Percentiles rank a stretch among this genome's conserved stretches.
Conservation (phyloP, 2,113 vertebrate genomes). For the Campylorhamphus procurvoides region DNA sequence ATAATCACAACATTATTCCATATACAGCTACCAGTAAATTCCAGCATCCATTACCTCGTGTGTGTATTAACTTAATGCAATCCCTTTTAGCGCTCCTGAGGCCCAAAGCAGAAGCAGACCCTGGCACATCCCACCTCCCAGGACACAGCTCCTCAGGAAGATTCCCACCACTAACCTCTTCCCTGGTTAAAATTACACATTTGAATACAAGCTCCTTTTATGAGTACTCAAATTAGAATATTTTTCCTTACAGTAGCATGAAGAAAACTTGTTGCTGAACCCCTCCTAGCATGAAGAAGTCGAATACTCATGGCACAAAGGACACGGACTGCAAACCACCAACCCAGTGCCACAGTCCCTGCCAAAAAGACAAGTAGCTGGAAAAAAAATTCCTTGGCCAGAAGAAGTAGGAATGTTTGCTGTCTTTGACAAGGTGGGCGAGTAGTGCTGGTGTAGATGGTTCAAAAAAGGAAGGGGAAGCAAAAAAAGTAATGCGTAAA, state of each 20-base stretch:
- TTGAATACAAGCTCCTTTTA: background rate
- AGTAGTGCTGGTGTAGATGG: background rate
- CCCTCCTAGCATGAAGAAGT: background rate
- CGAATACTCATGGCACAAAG: background rate
- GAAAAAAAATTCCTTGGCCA: background rate
- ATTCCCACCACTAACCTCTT: background rate
- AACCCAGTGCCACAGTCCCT: background rate
- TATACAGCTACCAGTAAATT: background rate
- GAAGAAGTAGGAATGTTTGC: background rate
- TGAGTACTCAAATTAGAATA: too few species aligned
- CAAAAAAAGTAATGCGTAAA: background rate
- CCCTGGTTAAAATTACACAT: background rate
- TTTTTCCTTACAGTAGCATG: background rate
- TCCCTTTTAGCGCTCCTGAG: background rate
- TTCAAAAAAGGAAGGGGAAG: fast-evolving
- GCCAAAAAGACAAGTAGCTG: background rate
- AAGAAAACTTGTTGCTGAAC: background rate
- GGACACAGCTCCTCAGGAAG: background rate
- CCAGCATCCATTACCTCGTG: background rate
- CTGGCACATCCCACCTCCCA: background rate
- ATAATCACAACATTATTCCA: fast-evolving
- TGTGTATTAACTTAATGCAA: background rate
- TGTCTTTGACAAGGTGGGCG: background rate
- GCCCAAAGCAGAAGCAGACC: background rate
- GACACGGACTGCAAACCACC: background rate